These are phyloP conservation scores for Forbesichthys papilliferus DNA, from an alignment of 2,113 vertebrate genomes.

Conservation along the genomic window DNA sequence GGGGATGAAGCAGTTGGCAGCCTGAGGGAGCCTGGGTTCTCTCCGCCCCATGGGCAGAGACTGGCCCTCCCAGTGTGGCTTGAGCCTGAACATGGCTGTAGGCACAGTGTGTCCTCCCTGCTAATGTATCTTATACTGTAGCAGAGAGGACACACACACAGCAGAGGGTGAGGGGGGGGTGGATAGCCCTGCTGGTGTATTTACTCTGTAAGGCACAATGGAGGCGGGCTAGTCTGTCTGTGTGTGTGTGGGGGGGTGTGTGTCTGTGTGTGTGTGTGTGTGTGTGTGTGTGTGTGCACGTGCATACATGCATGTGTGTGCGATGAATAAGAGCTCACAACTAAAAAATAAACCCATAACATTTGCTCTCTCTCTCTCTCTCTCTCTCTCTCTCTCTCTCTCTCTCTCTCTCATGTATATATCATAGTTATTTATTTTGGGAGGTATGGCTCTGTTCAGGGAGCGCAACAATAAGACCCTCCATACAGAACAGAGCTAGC, in stretches of 20 bases:
- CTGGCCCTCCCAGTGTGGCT: constrained; percentile 47
- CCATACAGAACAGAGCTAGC: too few species aligned
- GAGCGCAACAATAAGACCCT: too few species aligned
- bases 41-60: constrained; percentile 54
- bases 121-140: constrained; percentile 11
- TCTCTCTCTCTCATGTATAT: too few species aligned
- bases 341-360: too few species aligned
- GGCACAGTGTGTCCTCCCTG: constrained; percentile 55
- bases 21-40: constrained; percentile 44
- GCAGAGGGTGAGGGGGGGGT: background rate
- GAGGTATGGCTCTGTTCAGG: too few species aligned
- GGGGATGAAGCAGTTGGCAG: constrained; percentile 31
- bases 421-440: too few species aligned
- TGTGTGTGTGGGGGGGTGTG: constrained; percentile 23
- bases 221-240: constrained; percentile 24
- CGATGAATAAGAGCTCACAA: too few species aligned
- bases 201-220: constrained; percentile 49
- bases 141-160: constrained; percentile 22
- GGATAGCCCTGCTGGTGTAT: constrained; percentile 39
- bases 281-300: background rate
- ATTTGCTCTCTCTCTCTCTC: too few species aligned
- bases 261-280: constrained; percentile 10
- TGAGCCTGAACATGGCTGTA: constrained; percentile 46
- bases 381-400: too few species aligned
- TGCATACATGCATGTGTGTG: too few species aligned